phyloP scores from a whole-genome alignment of 2,797 vertebrate genomes.

The Chiloscyllium punctatum region DNA sequence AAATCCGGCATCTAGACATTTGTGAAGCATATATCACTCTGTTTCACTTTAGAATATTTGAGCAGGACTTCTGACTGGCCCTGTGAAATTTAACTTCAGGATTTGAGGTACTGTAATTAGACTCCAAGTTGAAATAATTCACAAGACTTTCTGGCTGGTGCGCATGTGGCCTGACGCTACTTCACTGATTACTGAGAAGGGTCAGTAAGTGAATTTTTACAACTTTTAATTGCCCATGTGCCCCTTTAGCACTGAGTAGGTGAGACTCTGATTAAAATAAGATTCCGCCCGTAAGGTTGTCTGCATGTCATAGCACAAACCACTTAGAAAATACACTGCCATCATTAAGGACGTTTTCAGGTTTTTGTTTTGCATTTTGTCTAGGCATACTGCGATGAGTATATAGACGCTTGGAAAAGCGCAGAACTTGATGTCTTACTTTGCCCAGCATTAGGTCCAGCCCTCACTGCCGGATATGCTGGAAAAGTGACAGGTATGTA shows the following conservation, averaged over 20 bases:
- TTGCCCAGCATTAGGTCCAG: conserved; percentile 75
- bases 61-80: background rate
- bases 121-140: background rate
- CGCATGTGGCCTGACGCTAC: background rate
- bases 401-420: conserved; percentile 69
- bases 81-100: background rate
- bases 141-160: background rate
- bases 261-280: background rate
- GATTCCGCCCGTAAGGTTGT: background rate
- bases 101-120: background rate
- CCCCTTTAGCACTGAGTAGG: background rate
- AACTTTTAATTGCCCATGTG: background rate
- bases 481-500: conserved; percentile 59
- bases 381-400: conserved; percentile 69
- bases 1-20: background rate
- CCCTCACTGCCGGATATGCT: conserved; percentile 60
- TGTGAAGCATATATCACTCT: background rate
- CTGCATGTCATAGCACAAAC: background rate
- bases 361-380: background rate
- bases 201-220: background rate
- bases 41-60: background rate
- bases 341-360: background rate
- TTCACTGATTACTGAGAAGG: background rate
- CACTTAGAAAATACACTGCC: background rate
- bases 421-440: conserved; percentile 79